Evolutionary conservation across 2,888 invertebrate genomes (phyloP).

Genomic region (Yponomeuta malinellus): DNA sequence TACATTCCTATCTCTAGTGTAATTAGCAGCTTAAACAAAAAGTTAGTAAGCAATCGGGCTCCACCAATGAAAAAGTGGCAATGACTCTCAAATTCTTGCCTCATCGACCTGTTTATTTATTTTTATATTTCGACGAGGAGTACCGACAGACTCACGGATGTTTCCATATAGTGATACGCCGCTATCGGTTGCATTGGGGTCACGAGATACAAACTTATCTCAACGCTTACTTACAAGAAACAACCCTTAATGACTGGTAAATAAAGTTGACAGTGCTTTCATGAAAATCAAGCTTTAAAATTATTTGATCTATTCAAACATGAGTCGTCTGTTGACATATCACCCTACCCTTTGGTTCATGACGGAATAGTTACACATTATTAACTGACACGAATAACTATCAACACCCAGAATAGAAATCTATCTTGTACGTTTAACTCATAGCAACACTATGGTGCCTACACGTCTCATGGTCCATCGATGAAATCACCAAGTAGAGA

Average conservation of each 20-base stretch:
- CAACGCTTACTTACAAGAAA: not conserved
- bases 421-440: not conserved
- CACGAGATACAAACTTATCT: constrained; percentile 8
- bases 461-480: not conserved
- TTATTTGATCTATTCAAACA: not conserved
- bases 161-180: not conserved
- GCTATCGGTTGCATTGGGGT: constrained; percentile 11
- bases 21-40: too few species aligned
- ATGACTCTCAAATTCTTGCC: not conserved
- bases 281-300: not conserved
- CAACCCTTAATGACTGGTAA: not conserved
- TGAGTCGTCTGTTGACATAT: not conserved
- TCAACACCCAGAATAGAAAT: not conserved
- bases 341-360: not conserved
- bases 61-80: not conserved
- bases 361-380: not conserved
- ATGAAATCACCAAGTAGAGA: not conserved
- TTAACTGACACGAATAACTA: not conserved
- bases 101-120: constrained; percentile 1
- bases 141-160: constrained; percentile 6
- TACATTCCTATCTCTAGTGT: too few species aligned
- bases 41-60: not conserved
- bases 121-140: not conserved
- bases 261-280: not conserved
- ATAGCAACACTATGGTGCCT: not conserved